Evolutionary conservation across 2,797 vertebrate species (phyloP).

Genomic region (Myiotriccus ornatus): DNA sequence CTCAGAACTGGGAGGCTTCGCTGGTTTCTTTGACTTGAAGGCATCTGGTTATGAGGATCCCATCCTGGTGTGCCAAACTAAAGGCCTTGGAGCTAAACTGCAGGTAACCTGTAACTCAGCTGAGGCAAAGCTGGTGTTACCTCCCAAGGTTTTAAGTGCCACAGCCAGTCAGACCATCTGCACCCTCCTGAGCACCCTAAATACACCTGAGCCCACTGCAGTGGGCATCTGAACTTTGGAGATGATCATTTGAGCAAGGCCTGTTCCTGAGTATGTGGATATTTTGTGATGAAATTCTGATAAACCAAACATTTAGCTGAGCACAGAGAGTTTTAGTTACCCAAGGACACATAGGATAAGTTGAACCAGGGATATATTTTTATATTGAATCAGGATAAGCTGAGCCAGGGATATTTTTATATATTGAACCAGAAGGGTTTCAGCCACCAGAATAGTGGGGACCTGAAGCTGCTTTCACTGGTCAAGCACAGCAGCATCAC

Average conservation of each 20-base stretch:
- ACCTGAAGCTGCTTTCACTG: neutral
- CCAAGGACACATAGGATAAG: neutral
- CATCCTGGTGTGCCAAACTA: conserved; percentile 85
- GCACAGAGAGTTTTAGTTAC: neutral
- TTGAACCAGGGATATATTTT: neutral
- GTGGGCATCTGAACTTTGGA: neutral
- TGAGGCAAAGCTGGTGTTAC: neutral
- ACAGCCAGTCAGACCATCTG: neutral
- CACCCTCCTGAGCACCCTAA: neutral
- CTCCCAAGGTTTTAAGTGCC: neutral
- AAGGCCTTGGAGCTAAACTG: conserved; percentile 86
- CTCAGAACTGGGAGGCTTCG: conserved; percentile 79
- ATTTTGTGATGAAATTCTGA: neutral
- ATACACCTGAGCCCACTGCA: neutral
- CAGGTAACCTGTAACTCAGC: conserved; percentile 74
- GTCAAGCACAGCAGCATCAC: neutral
- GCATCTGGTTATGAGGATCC: conserved; percentile 84
- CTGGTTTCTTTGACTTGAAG: conserved; percentile 85
- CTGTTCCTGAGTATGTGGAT: neutral
- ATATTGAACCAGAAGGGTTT: neutral
- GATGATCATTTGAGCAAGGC: neutral
- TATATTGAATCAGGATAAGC: neutral
- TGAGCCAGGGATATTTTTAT: neutral
- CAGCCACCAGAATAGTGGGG: neutral
- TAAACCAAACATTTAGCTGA: neutral